These are phyloP conservation scores for Parasteatoda tepidariorum DNA, from an alignment of 1,140 invertebrate genomes.

Conservation along the genomic window DNA sequence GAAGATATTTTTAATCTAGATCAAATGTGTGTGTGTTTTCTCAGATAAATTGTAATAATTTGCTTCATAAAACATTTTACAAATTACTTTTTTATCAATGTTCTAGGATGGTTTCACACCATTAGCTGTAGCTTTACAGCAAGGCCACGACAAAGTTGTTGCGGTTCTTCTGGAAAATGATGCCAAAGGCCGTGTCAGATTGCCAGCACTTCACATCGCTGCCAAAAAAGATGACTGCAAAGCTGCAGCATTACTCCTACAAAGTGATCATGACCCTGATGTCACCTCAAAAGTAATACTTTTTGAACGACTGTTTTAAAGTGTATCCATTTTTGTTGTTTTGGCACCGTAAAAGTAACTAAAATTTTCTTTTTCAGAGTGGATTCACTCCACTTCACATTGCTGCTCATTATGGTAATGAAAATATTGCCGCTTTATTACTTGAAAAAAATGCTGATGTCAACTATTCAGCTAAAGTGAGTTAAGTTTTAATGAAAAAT, in stretches of 20 bases:
- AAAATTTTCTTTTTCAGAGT: constrained; percentile 72
- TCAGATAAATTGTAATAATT: too few species aligned
- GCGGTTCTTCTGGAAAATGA: constrained; percentile 93
- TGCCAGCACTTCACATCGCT: constrained; percentile 89
- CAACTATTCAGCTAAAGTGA: constrained; percentile 91
- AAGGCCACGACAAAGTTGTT: constrained; percentile 96
- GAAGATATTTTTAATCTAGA: too few species aligned
- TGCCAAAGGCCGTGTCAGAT: constrained; percentile 84
- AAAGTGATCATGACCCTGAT: constrained; percentile 96
- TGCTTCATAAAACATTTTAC: too few species aligned
- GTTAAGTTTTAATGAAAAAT: too few species aligned
- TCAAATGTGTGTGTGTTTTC: too few species aligned
- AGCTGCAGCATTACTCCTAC: constrained; percentile 79
- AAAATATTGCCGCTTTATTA: constrained; percentile 82
- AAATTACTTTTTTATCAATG: constrained; percentile 11
- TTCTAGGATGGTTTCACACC: constrained; percentile 95
- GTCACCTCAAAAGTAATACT: constrained; percentile 85
- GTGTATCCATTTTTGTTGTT: not conserved
- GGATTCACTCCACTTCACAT: constrained; percentile 99
- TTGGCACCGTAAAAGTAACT: too few species aligned
- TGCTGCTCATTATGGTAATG: constrained; percentile 80
- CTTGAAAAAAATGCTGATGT: constrained; percentile 97
- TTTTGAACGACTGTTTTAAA: not conserved
- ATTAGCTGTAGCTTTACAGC: constrained; percentile 94
- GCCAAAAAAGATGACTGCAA: constrained; percentile 98